These are phyloP conservation scores for Pasiphila rectangulata DNA, from an alignment of 2,888 invertebrate genomes.

Conservation along the genomic window DNA sequence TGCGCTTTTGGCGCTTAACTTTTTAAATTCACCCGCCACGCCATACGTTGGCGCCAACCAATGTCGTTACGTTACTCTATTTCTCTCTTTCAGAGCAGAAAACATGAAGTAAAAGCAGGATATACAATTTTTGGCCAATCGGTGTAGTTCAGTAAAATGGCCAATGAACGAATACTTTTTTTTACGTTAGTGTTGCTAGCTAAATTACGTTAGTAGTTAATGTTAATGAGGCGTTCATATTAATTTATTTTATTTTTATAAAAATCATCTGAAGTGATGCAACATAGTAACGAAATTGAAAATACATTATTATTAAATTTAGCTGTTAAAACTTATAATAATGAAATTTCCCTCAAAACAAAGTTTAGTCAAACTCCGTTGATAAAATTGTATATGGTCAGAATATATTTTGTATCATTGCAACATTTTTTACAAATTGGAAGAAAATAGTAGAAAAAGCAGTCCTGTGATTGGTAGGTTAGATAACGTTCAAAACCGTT, in stretches of 20 bases:
- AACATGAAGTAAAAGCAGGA: not conserved
- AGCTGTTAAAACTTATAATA: too few species aligned
- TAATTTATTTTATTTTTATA: too few species aligned
- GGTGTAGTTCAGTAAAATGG: not conserved
- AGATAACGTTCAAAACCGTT: slow-evolving; percentile 53
- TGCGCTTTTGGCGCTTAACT: too few species aligned
- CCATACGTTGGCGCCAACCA: not conserved
- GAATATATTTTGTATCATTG: not conserved
- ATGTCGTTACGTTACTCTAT: not conserved
- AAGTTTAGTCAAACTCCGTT: too few species aligned
- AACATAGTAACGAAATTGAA: too few species aligned
- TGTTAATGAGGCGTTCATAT: too few species aligned
- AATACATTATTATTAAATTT: too few species aligned
- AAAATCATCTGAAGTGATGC: too few species aligned
- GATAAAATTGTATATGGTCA: not conserved
- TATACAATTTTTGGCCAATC: not conserved
- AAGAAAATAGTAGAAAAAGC: slow-evolving; percentile 39
- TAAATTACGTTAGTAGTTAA: too few species aligned
- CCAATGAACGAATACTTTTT: not conserved
- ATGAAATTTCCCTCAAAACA: not conserved
- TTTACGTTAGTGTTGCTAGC: too few species aligned
- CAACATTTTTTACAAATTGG: slow-evolving; percentile 1
- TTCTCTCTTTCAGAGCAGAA: not conserved
- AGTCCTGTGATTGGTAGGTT: slow-evolving; percentile 52
- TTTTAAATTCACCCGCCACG: not conserved